These are phyloP conservation scores for Empis stercorea DNA, from an alignment of 2,888 invertebrate species.

Conservation along the genomic window DNA sequence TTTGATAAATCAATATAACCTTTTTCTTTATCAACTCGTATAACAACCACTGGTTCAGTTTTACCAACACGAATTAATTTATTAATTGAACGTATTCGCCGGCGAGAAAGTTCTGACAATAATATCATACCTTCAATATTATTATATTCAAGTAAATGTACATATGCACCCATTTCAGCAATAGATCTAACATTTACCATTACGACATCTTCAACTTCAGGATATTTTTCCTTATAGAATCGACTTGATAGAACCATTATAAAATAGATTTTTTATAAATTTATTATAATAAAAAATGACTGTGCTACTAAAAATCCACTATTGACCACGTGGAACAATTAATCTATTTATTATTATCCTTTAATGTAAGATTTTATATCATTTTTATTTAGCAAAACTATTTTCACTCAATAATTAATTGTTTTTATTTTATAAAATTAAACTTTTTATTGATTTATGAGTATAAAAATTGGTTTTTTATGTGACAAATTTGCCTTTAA, in stretches of 20 bases:
- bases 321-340: too few relatives aligned
- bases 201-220: slow-evolving; percentile 97
- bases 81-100: slow-evolving; percentile 98
- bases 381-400: too few relatives aligned
- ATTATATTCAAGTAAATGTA: slow-evolving; percentile 93
- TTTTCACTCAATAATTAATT: too few relatives aligned
- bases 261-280: neutral
- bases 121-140: slow-evolving; percentile 99
- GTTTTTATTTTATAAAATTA: too few relatives aligned
- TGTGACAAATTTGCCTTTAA: too few relatives aligned
- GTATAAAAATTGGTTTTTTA: too few relatives aligned
- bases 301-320: too few relatives aligned
- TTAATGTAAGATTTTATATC: too few relatives aligned
- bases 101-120: slow-evolving; percentile 90
- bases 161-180: slow-evolving; percentile 99
- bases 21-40: slow-evolving; percentile 98
- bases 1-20: slow-evolving; percentile 99
- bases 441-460: too few relatives aligned
- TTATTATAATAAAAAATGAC: neutral
- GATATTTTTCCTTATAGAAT: slow-evolving; percentile 94
- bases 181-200: slow-evolving; percentile 98
- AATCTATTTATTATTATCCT: too few relatives aligned
- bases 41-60: slow-evolving; percentile 98
- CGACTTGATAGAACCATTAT: slow-evolving; percentile 87
- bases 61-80: slow-evolving; percentile 97